Evolutionary conservation across 92 coral and sea anemone species (phyloP), one percentile per base, ranked within the genome.

Genomic region (Umimayanthus kanabou): DNA sequence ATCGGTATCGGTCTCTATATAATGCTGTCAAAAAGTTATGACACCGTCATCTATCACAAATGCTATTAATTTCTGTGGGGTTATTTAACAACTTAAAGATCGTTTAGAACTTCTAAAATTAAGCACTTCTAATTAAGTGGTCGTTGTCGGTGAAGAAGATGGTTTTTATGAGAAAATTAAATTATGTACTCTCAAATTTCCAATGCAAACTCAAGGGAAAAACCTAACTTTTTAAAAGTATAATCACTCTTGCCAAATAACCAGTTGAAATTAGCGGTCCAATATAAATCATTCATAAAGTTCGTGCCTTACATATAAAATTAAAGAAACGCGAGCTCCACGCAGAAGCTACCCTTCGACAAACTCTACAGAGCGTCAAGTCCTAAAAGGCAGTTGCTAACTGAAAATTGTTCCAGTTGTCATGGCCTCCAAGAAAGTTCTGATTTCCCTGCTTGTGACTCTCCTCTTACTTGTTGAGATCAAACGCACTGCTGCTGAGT

Each of bases 381-480:
- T 75, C 79, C 9, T 39, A 9, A 8, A 39, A 20, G 3, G 30
- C 25, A 39, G 45, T 33, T 33, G 37, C 47, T 37, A 8, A 75
- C 25, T 39, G 14, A 39, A 75, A 26, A 75, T 39, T 75, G 20
- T 11, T 2, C 1, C n/a, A 39, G 23, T 74, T 75, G 45, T 9
- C 53, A 75, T 75, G 79, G 79, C 79, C 50, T 75, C 79, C 45
- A 75, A 37, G 50, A 75, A 39, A n/a, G 4, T 39, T 75, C 45
- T 75, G 79, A n/a, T 75, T 75, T 20, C 39, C 26, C 40, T 75
- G 79, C 79, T 75, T 9, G 79, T 20, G 10, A 43, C 50, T 20
- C 14, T 75, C 20, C 6, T 75, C 53, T 18, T 75, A 11, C 47
- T 75, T 11, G 79, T 75, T 13, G 79, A 75, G 25, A 5, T 75